Base-by-base conservation (phyloP, 2,888 invertebrate genomes). In the Drosophila mimica region DNA sequence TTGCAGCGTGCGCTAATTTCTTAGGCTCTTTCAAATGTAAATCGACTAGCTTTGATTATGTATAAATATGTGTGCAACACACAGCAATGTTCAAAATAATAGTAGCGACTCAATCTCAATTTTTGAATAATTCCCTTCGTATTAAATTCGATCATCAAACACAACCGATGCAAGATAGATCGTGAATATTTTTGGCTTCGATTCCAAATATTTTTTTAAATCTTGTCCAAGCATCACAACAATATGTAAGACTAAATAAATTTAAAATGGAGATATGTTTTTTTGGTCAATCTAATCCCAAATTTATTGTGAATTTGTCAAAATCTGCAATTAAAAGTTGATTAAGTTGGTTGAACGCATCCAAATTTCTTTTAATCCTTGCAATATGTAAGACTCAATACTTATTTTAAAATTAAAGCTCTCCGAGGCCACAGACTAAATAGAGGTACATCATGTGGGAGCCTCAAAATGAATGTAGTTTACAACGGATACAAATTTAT, bases 1-100 rank as follows among this genome's bases (percentile, higher is more conserved):
- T 30, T 48, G 57, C 52, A 60, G 73, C 79, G 88, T 78, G 79
- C 85, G 65, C 64, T 56, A 70, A 76, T 83, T 82, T 73, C 38
- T 57, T 28, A 80, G 67, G 3, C 11, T 17, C 17, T 17, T 69
- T 76, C 63, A 84, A 77, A 64, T 58, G 66, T 31, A 70, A 71
- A 57, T 62, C 53, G 51, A 28, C 48, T 48, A 56, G 60, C 59
- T 38, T 62, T 53, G 46, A 38, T 38, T 59, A 58, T 56, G 36
- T 62, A 40, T 36, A 28, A 13, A 36, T 28, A n/a, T 36, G 8
- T 17, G 2, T 36, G 2, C 46, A 15, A 25, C 46, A 20, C 11
- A 43, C 43, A 43, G 43, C n/a, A 20, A n/a, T 6, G 43, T 20
- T 43, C n/a, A 46, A 46, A 4, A 15, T 43, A 20, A 6, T 13